A percentile compares a stretch with the other conserved stretches of the same genome.
phyloP scores from a whole-genome alignment of 2,888 invertebrate species.

The Congeria kusceri region DNA sequence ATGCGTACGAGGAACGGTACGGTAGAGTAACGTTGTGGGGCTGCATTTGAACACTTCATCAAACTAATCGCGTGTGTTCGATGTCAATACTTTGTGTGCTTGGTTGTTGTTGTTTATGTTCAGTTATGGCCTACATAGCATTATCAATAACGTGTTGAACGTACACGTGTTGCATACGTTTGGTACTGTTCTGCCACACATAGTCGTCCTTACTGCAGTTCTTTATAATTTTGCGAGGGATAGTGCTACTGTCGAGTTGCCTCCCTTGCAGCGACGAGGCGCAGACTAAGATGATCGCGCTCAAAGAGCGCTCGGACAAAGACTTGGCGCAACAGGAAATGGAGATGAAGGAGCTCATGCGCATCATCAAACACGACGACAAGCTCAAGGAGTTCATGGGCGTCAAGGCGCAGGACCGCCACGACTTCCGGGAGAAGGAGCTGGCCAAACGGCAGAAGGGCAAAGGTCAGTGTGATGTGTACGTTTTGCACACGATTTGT shows the following conservation, averaged over 20 bases:
- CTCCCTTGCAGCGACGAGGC: constrained; percentile 85
- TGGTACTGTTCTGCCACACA: too few relatives aligned
- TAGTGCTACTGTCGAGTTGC: too few relatives aligned
- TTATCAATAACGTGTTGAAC: too few relatives aligned
- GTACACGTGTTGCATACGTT: too few relatives aligned
- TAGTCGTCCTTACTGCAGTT: too few relatives aligned
- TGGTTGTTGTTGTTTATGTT: too few relatives aligned
- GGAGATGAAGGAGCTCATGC: constrained; percentile 94
- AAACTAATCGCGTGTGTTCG: too few relatives aligned
- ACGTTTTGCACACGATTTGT: background rate
- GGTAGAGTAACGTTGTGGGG: background rate
- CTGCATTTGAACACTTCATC: too few relatives aligned
- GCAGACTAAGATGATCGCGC: constrained; percentile 90
- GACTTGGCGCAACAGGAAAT: constrained; percentile 89
- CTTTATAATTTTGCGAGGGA: too few relatives aligned
- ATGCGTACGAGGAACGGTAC: constrained; percentile 94
- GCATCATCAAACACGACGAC: constrained; percentile 93
- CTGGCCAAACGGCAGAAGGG: constrained; percentile 86
- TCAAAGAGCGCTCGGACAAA: constrained; percentile 91
- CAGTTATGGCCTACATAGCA: too few relatives aligned
- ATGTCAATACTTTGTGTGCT: too few relatives aligned
- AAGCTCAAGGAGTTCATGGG: constrained; percentile 93
- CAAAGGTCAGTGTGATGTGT: constrained; percentile 38
- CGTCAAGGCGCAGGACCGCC: constrained; percentile 90
- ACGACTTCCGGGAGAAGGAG: constrained; percentile 78